Percentiles rank a stretch among this genome's conserved stretches.
These are phyloP conservation scores for Agriotes lineatus DNA, from an alignment of 2,888 invertebrate species.

Conservation along the genomic window DNA sequence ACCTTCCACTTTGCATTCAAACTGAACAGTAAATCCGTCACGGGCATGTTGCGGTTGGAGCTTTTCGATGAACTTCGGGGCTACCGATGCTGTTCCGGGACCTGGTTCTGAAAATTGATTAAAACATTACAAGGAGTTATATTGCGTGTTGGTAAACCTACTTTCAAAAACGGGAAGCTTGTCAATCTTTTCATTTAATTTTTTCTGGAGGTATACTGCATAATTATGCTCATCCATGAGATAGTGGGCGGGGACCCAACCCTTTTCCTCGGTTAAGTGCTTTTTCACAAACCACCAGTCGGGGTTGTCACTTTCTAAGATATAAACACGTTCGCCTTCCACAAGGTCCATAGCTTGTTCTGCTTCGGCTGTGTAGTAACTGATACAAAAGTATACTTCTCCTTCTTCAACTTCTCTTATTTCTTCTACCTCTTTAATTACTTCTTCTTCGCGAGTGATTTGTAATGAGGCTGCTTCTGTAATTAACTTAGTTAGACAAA, in stretches of 20 bases:
- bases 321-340: conserved; percentile 90
- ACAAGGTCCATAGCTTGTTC: conserved; percentile 90
- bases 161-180: conserved; percentile 93
- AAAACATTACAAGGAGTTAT: neutral
- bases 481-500: conserved; percentile 42
- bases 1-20: conserved; percentile 97
- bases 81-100: conserved; percentile 81
- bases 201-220: conserved; percentile 86
- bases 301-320: conserved; percentile 83
- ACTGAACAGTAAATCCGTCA: conserved; percentile 95
- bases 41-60: conserved; percentile 86
- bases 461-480: conserved; percentile 65
- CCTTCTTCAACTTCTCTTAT: conserved; percentile 71
- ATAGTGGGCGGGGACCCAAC: conserved; percentile 93
- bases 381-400: conserved; percentile 85
- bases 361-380: conserved; percentile 87
- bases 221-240: conserved; percentile 87
- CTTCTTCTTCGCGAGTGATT: conserved; percentile 64
- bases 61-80: conserved; percentile 89
- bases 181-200: conserved; percentile 91
- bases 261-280: conserved; percentile 89
- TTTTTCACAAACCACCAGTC: conserved; percentile 96
- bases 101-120: conserved; percentile 84
- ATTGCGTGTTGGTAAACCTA: conserved; percentile 68
- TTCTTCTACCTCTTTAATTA: conserved; percentile 77